Percentiles rank a stretch among this genome's conserved stretches.
phyloP scores from a whole-genome alignment of 2,797 vertebrate species.

The Alca torda region DNA sequence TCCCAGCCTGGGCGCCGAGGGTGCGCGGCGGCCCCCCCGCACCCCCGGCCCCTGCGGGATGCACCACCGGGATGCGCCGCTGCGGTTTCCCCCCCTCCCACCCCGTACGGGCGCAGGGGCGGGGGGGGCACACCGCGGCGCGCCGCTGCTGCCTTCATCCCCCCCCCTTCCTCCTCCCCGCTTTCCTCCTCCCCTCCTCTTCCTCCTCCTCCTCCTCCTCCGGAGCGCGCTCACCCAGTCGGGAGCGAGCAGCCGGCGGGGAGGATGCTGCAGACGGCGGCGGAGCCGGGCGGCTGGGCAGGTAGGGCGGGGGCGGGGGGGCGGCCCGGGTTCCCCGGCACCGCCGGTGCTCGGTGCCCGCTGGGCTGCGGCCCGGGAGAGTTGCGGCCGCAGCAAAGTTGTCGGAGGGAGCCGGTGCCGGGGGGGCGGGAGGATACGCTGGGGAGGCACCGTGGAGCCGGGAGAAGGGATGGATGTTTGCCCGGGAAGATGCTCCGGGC shows the following conservation, averaged over 20 bases:
- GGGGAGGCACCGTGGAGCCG: neutral
- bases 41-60: neutral
- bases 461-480: neutral
- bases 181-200: neutral
- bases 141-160: conserved; percentile 7
- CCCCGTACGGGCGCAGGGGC: neutral
- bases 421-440: neutral
- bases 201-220: neutral
- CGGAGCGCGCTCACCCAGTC: conserved; percentile 38
- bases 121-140: neutral
- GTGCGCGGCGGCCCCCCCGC: neutral
- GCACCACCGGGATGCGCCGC: neutral
- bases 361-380: neutral
- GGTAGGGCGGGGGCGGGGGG: neutral
- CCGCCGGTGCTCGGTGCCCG: neutral
- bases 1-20: no score
- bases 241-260: conserved; percentile 18
- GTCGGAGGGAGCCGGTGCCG: neutral
- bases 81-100: neutral
- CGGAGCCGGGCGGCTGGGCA: conserved; percentile 52
- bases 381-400: neutral
- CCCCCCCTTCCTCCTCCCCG: neutral
- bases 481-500: neutral
- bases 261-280: conserved; percentile 52
- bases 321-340: neutral